These are phyloP conservation scores for Amphilophus citrinellus DNA, from an alignment of 2,113 vertebrate genomes.

Conservation along the genomic window DNA sequence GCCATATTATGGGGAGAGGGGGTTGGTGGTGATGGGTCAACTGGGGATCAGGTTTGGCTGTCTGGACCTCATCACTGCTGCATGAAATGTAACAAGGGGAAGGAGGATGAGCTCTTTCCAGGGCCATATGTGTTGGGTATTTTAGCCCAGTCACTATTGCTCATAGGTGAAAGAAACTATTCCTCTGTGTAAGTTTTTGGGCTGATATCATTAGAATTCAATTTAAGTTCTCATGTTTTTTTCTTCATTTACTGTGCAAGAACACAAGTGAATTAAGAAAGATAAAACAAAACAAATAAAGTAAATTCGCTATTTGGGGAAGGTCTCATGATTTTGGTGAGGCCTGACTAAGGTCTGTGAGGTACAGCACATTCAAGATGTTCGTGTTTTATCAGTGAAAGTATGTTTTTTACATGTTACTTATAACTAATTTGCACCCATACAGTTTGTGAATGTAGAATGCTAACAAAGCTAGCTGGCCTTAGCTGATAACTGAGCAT, in stretches of 20 bases:
- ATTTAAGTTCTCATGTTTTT: neutral
- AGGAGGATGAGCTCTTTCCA: neutral
- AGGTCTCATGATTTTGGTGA: too few relatives aligned
- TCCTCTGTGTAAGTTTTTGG: neutral
- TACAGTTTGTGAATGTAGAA: neutral
- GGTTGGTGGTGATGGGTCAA: constrained; percentile 4
- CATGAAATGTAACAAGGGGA: neutral
- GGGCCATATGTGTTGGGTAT: neutral
- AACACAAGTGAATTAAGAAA: neutral
- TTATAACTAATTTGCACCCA: neutral
- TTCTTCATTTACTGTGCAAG: neutral
- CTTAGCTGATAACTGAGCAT: neutral
- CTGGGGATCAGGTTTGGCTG: constrained; percentile 22
- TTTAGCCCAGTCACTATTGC: neutral
- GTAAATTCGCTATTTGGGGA: too few relatives aligned
- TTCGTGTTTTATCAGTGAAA: neutral
- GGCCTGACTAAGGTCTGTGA: neutral
- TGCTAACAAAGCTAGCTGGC: neutral
- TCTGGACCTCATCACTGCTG: constrained; percentile 25
- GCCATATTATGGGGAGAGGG: neutral
- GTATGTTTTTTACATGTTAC: neutral
- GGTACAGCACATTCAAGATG: neutral
- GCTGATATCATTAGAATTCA: too few relatives aligned
- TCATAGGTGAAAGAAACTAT: neutral
- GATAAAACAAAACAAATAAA: neutral